phyloP scores from a whole-genome alignment of 2,888 invertebrate genomes.

The Nomada lathburiana region DNA sequence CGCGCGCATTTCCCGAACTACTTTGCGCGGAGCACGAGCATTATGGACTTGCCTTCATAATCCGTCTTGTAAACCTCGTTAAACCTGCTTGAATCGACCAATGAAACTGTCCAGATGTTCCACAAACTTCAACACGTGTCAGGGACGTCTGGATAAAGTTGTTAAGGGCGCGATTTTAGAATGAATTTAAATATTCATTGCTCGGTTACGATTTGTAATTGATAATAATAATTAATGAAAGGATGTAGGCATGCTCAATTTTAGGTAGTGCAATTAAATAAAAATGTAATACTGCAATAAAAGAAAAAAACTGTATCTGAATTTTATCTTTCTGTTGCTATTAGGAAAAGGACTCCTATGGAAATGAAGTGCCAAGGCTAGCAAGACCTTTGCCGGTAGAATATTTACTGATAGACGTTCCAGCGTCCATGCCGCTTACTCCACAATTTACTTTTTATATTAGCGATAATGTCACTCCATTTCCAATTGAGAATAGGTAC shows the following conservation, averaged over 20 bases:
- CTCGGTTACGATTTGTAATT: not conserved
- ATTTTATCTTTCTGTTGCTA: slow-evolving; percentile 13
- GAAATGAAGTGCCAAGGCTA: slow-evolving; percentile 97
- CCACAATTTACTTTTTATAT: slow-evolving; percentile 91
- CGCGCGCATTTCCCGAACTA: slow-evolving; percentile 53
- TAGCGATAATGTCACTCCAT: slow-evolving; percentile 86
- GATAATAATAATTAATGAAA: not conserved
- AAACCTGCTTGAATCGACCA: slow-evolving; percentile 24
- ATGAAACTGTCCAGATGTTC: slow-evolving; percentile 5
- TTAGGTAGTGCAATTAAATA: not conserved
- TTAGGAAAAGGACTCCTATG: slow-evolving; percentile 98
- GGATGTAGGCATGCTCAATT: not conserved
- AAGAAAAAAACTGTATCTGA: not conserved
- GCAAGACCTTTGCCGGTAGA: slow-evolving; percentile 98
- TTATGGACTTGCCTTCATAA: slow-evolving; percentile 58
- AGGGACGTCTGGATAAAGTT: not conserved
- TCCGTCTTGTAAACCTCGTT: slow-evolving; percentile 27
- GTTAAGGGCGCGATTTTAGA: slow-evolving; percentile 11
- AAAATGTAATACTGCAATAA: not conserved
- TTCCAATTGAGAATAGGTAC: slow-evolving; percentile 93
- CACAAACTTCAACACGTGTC: not conserved
- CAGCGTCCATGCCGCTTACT: slow-evolving; percentile 94
- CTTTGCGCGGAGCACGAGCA: not conserved
- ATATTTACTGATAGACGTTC: slow-evolving; percentile 98
- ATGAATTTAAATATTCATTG: not conserved